Percentiles rank a stretch among this genome's conserved stretches.
phyloP scores from a whole-genome alignment of 1,140 invertebrate species.

The Calliphora vicina region DNA sequence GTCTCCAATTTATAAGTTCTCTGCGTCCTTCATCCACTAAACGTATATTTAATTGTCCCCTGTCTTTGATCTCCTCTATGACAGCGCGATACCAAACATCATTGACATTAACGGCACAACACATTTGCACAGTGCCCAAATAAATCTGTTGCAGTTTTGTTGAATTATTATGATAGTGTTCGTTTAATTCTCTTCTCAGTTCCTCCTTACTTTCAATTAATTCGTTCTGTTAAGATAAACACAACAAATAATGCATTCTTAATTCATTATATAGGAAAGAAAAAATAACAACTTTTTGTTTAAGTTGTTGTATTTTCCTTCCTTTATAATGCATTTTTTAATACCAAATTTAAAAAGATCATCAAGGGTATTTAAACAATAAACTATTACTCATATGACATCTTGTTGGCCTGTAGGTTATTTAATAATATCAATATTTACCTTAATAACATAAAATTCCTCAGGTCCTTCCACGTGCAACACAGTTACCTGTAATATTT shows the following conservation, averaged over 20 bases:
- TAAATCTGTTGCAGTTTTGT: slow-evolving; percentile 44
- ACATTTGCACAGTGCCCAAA: slow-evolving; percentile 43
- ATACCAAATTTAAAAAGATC: too few species aligned
- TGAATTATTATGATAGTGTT: not conserved
- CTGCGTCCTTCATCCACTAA: slow-evolving; percentile 50
- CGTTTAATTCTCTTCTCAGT: slow-evolving; percentile 6
- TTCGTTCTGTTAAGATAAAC: slow-evolving; percentile 27
- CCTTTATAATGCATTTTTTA: too few species aligned
- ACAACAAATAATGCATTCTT: too few species aligned
- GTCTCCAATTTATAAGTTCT: slow-evolving; percentile 45
- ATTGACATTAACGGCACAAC: slow-evolving; percentile 43
- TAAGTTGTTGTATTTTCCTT: too few species aligned
- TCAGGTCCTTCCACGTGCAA: not conserved
- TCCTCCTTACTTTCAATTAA: not conserved
- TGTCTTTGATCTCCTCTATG: slow-evolving; percentile 42
- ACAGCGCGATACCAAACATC: slow-evolving; percentile 50
- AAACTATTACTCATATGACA: too few species aligned
- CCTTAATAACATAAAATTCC: slow-evolving; percentile 29
- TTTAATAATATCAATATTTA: not conserved
- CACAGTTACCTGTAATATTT: not conserved
- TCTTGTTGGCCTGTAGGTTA: too few species aligned
- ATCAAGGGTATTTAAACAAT: too few species aligned
- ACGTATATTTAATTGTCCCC: slow-evolving; percentile 45
- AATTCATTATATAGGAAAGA: too few species aligned
- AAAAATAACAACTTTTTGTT: too few species aligned